Percentiles rank a stretch among this genome's conserved stretches.
phyloP scores from a whole-genome alignment of 92 coral and sea anemone species.

The Siderastrea radians region DNA sequence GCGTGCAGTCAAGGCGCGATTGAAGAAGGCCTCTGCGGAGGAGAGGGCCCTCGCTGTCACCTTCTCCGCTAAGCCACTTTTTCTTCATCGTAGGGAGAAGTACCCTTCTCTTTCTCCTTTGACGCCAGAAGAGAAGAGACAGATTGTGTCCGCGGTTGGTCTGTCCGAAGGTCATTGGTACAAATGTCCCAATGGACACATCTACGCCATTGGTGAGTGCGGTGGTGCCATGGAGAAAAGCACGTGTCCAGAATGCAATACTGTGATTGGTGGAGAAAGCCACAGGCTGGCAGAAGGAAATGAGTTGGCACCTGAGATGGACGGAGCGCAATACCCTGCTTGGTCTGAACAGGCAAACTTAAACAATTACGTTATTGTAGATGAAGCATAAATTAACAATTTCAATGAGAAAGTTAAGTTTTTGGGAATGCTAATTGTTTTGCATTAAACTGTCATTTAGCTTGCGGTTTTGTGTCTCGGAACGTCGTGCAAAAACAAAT shows the following conservation, averaged over 20 bases:
- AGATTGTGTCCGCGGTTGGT: conserved; percentile 81
- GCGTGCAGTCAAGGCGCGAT: too few relatives aligned
- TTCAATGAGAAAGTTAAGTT: too few relatives aligned
- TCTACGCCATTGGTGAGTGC: conserved; percentile 85
- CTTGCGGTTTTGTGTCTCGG: too few relatives aligned
- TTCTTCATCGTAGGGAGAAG: too few relatives aligned
- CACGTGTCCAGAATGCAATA: conserved; percentile 84
- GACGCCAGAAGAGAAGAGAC: conserved; percentile 75
- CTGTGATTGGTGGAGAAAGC: conserved; percentile 82
- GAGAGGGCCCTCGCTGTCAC: too few relatives aligned
- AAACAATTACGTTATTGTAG: conserved; percentile 63
- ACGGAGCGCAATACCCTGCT: conserved; percentile 82
- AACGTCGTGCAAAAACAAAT: too few relatives aligned
- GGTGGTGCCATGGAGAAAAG: conserved; percentile 91
- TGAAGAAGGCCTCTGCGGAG: too few relatives aligned
- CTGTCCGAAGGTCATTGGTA: conserved; percentile 88
- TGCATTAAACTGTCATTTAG: too few relatives aligned
- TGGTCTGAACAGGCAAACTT: conserved; percentile 99
- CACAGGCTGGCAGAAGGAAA: conserved; percentile 79
- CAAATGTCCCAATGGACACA: conserved; percentile 83
- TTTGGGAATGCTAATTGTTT: too few relatives aligned
- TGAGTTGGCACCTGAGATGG: conserved; percentile 83
- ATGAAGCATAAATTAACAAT: background rate
- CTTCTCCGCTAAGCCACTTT: too few relatives aligned
- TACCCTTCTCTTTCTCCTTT: conserved; percentile 9